These are phyloP conservation scores for Lucifuga dentata DNA, from an alignment of 2,113 vertebrate species.

Conservation along the genomic window DNA sequence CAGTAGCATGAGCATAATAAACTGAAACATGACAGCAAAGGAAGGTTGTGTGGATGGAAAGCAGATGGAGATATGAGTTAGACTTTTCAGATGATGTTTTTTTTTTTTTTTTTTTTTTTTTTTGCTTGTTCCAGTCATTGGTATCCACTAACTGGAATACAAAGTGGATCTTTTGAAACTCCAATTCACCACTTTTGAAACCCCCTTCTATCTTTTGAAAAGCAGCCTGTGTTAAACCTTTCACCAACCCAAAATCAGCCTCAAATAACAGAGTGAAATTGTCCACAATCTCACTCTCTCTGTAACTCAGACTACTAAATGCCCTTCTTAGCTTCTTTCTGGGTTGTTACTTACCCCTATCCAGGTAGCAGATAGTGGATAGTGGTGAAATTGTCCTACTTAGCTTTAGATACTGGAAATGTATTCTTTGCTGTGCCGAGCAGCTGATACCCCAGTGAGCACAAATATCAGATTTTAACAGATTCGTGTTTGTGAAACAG, in stretches of 20 bases:
- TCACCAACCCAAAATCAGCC: constrained; percentile 37
- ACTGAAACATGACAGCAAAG: constrained; percentile 6
- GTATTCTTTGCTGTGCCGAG: too few species aligned
- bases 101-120: not conserved
- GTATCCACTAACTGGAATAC: not conserved
- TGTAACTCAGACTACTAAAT: not conserved
- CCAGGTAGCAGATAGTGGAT: too few species aligned
- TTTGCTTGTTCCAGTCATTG: constrained; percentile 3
- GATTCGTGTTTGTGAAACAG: too few species aligned
- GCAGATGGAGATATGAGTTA: constrained; percentile 10
- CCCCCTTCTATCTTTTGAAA: not conserved
- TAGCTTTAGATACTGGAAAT: too few species aligned
- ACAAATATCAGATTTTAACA: too few species aligned
- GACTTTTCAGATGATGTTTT: not conserved
- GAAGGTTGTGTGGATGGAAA: not conserved
- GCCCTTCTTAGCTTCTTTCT: constrained; percentile 4
- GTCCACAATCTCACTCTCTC: constrained; percentile 30
- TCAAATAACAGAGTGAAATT: constrained; percentile 36
- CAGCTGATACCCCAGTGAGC: too few species aligned
- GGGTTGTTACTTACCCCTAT: not conserved
- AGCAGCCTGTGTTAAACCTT: constrained; percentile 10
- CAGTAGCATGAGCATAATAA: constrained; percentile 16
- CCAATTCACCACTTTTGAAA: constrained; percentile 41
- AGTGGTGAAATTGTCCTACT: too few species aligned
- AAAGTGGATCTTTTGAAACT: constrained; percentile 10